phyloP scores from a whole-genome alignment of 1,140 invertebrate species.

The Dendroctonus ponderosae region DNA sequence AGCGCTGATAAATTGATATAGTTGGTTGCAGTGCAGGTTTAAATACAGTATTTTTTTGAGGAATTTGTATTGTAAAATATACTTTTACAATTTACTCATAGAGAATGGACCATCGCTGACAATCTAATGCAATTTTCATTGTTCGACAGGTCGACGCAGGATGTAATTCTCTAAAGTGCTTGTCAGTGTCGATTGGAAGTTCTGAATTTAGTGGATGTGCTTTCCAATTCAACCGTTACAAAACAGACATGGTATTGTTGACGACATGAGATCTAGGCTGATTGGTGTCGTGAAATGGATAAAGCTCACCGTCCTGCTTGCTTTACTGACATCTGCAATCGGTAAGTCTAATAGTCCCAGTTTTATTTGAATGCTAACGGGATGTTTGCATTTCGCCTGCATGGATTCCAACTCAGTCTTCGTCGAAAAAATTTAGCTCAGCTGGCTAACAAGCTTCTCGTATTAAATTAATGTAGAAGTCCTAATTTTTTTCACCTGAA shows the following conservation, averaged over 20 bases:
- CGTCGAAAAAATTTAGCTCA: too few species aligned
- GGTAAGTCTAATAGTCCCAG: conserved; percentile 32
- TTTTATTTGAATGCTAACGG: too few species aligned
- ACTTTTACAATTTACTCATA: too few species aligned
- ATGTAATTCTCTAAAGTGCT: conserved; percentile 27
- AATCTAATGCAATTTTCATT: conserved; percentile 12
- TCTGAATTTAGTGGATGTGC: conserved; percentile 39
- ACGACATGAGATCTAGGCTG: conserved; percentile 42
- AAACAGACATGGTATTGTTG: conserved; percentile 44
- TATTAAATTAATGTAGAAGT: too few species aligned
- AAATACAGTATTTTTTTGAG: too few species aligned
- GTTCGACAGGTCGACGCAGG: conserved; percentile 18
- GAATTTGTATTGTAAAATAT: too few species aligned
- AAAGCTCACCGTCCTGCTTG: conserved; percentile 37
- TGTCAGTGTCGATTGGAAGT: conserved; percentile 23
- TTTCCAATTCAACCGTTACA: conserved; percentile 36
- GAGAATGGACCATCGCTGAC: not conserved
- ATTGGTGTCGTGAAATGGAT: conserved; percentile 40
- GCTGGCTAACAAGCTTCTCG: too few species aligned
- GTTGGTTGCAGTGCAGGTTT: too few species aligned
- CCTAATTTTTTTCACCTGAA: too few species aligned
- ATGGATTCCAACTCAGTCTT: too few species aligned
- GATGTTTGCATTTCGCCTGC: too few species aligned
- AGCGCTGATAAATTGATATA: too few species aligned
- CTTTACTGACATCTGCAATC: conserved; percentile 38